Evolutionary conservation across 2,113 vertebrate genomes (phyloP), one percentile per base, ranked within the genome.

Genomic region (Merops nubicus): DNA sequence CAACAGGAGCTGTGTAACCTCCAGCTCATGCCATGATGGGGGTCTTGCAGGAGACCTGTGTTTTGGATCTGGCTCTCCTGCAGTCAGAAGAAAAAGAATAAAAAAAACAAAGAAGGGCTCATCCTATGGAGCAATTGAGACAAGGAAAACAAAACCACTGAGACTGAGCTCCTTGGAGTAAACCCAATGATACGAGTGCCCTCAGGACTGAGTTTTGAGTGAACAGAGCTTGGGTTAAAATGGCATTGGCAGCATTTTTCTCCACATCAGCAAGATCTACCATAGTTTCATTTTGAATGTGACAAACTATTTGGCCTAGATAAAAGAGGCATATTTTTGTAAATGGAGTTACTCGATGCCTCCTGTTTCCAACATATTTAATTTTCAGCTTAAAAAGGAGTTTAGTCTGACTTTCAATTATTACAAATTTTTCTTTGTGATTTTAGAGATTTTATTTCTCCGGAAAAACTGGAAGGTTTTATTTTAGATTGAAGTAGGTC

Each of bases 111-210:
- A 20, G 21, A 83, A 54, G 1, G 19, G 6, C 3, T 93, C 8
- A 15, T 68, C 14, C 28, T 14, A 62, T 1, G 5, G 31, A 64
- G 54, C 36, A 82, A 23, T 1, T 65, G 43, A 74, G 25, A 65
- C 0, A 69, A 25, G 9, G 8, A 63, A 57, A 92, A 40, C 3
- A 67, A 76, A 88, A 86, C 2, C 36, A 62, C 11, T 34, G 47
- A 48, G 29, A 8, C 4, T 8, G 10, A 36, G 10, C 14, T 78
- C 13, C 62, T 65, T 50, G 62, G 43, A 83, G 65, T 11, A 88
- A 79, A 62, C 34, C 12, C 59, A 73, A 3, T 0, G 1, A 26
- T 34, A 22, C 0, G 2, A 57, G 25, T 0, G 0, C 19, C 11
- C 57, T 73, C 57, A 47, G 53, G 23, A 63, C 6, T 0, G 0